Percentiles rank a stretch among this genome's conserved stretches.
phyloP scores from a whole-genome alignment of 2,797 vertebrate genomes.

The Lutjanus argentimaculatus region DNA sequence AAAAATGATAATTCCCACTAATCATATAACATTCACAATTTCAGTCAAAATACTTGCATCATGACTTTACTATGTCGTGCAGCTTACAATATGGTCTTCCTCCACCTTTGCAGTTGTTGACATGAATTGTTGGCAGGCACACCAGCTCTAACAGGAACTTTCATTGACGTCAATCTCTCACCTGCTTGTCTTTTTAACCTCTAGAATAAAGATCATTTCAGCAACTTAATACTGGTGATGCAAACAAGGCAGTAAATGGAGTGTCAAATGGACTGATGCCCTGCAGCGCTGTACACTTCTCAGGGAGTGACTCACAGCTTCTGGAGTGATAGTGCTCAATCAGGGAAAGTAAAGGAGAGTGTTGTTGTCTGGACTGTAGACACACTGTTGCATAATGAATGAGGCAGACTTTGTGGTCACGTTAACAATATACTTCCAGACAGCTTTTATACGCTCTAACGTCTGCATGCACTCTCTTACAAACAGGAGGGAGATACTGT shows the following conservation, averaged over 20 bases:
- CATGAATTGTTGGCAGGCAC: not conserved
- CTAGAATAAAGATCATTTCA: not conserved
- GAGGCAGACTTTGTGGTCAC: conserved; percentile 44
- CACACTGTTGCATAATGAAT: conserved; percentile 60
- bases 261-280: not conserved
- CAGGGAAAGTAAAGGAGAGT: conserved; percentile 32
- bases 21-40: too few relatives aligned
- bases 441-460: conserved; percentile 1
- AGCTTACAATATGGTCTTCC: too few relatives aligned
- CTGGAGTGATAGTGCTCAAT: conserved; percentile 28
- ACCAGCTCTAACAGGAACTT: not conserved
- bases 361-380: conserved; percentile 52
- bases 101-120: not conserved
- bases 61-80: too few relatives aligned
- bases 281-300: conserved; percentile 8
- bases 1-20: too few relatives aligned
- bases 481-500: not conserved
- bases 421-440: conserved; percentile 24
- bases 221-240: not conserved
- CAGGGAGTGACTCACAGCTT: conserved; percentile 11
- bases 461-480: not conserved
- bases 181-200: not conserved
- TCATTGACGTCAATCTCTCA: not conserved
- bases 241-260: not conserved
- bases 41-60: too few relatives aligned